Evolutionary conservation across 92 coral and sea anemone genomes (phyloP).

Genomic region (Pocillopora grandis): DNA sequence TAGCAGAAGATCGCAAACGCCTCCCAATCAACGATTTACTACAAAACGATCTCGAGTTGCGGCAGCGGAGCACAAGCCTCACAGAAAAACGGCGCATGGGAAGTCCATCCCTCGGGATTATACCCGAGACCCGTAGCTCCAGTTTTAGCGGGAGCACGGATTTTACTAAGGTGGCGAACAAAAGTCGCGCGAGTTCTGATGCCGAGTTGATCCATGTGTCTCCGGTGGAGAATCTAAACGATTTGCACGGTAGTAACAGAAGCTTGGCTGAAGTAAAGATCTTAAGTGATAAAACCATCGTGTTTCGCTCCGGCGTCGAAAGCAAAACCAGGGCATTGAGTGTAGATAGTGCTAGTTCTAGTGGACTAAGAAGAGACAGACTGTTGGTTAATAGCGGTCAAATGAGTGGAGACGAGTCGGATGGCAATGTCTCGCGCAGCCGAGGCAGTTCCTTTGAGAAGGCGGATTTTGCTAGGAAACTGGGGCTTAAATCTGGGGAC

Average conservation of each 20-base stretch:
- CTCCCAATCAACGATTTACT: slow-evolving; percentile 16
- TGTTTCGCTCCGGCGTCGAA: slow-evolving; percentile 71
- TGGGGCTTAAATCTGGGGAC: slow-evolving; percentile 84
- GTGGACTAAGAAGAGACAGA: slow-evolving; percentile 76
- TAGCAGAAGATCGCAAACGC: slow-evolving; percentile 17
- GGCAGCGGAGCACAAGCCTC: slow-evolving; percentile 85
- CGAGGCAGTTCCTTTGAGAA: slow-evolving; percentile 79
- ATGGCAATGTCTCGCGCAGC: slow-evolving; percentile 54
- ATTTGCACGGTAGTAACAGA: slow-evolving; percentile 41
- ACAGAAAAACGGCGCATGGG: slow-evolving; percentile 83
- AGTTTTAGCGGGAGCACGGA: slow-evolving; percentile 97
- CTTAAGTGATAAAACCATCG: slow-evolving; percentile 88
- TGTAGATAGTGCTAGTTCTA: slow-evolving; percentile 67
- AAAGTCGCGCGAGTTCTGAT: slow-evolving; percentile 48
- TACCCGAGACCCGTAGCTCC: slow-evolving; percentile 89
- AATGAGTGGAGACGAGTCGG: slow-evolving; percentile 64
- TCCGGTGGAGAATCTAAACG: slow-evolving; percentile 42
- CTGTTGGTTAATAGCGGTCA: slow-evolving; percentile 69
- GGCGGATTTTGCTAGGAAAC: slow-evolving; percentile 78
- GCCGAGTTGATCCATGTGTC: slow-evolving; percentile 17
- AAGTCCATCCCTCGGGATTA: slow-evolving; percentile 84
- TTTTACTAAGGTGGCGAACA: slow-evolving; percentile 57
- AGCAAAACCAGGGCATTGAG: slow-evolving; percentile 70
- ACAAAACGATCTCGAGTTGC: slow-evolving; percentile 33
- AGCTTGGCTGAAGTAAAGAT: slow-evolving; percentile 91